Evolutionary conservation across 2,113 vertebrate genomes (phyloP).

Genomic region (Corythornis vintsioides): DNA sequence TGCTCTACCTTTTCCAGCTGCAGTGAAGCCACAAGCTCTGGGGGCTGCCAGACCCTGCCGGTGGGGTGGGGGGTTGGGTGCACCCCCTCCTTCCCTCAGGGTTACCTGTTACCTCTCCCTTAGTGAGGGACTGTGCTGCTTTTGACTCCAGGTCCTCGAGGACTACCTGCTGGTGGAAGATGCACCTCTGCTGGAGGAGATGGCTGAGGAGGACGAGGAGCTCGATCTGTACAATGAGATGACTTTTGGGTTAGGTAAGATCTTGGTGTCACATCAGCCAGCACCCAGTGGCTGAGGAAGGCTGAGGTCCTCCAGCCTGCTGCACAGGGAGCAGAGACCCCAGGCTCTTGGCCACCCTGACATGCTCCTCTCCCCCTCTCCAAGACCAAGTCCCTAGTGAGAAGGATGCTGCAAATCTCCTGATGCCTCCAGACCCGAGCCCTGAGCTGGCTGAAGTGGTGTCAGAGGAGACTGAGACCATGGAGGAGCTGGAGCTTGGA

Average conservation of each 20-base stretch:
- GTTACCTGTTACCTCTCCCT: not conserved
- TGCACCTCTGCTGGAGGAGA: constrained; percentile 78
- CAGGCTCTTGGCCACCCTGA: not conserved
- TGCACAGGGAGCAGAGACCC: not conserved
- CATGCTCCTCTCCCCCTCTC: accelerated
- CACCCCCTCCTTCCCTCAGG: not conserved
- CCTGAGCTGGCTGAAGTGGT: not conserved
- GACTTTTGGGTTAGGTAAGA: constrained; percentile 83
- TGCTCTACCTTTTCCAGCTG: not conserved
- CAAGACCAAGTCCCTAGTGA: constrained; percentile 32
- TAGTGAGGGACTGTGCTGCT: not conserved
- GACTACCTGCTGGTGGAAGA: constrained; percentile 77
- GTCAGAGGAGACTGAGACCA: not conserved
- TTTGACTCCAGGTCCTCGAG: constrained; percentile 75
- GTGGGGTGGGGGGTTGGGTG: not conserved
- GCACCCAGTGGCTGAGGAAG: accelerated
- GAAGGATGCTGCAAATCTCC: not conserved
- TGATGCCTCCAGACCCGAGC: not conserved
- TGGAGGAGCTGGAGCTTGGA: not conserved
- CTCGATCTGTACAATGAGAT: constrained; percentile 87
- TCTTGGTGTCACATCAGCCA: not conserved
- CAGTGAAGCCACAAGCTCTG: not conserved
- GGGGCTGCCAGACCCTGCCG: not conserved
- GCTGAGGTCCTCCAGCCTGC: not conserved
- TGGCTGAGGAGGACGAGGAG: constrained; percentile 86